Evolutionary conservation across 2,113 vertebrate species (phyloP).

Genomic region (Gadus macrocephalus): DNA sequence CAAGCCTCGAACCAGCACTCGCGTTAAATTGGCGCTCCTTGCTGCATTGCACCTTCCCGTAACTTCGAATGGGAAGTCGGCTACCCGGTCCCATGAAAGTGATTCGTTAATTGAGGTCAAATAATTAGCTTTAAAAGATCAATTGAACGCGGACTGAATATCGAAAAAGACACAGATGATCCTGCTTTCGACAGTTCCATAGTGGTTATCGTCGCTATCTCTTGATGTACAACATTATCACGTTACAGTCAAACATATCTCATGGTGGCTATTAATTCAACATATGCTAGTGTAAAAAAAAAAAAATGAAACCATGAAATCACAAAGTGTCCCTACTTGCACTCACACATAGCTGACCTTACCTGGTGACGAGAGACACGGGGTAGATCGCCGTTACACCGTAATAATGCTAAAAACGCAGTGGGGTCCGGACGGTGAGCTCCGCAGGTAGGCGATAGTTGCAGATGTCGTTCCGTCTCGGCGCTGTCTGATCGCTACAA

Average conservation of each 20-base stretch:
- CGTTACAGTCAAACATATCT: not conserved
- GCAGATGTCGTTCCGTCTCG: not conserved
- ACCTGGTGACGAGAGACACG: not conserved
- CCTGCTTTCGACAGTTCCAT: no score
- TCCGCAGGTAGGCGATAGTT: not conserved
- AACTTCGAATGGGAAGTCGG: not conserved
- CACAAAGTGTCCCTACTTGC: not conserved
- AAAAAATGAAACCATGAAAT: not conserved
- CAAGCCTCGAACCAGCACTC: not conserved
- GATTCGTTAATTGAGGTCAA: not conserved
- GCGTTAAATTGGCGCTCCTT: not conserved
- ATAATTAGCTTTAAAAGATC: not conserved
- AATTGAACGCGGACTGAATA: not conserved
- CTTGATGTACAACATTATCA: not conserved
- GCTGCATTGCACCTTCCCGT: slow-evolving; percentile 6
- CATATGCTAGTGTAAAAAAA: slow-evolving; percentile 1
- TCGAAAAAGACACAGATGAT: no score
- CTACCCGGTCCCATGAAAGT: not conserved
- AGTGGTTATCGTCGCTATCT: not conserved
- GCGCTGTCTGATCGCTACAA: not conserved
- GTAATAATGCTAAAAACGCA: not conserved
- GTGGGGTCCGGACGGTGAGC: not conserved
- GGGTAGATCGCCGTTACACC: not conserved
- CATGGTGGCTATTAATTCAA: not conserved
- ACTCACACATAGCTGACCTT: not conserved